Evolutionary conservation across 2,888 invertebrate genomes (phyloP).

Genomic region (Acrobasis consociella): DNA sequence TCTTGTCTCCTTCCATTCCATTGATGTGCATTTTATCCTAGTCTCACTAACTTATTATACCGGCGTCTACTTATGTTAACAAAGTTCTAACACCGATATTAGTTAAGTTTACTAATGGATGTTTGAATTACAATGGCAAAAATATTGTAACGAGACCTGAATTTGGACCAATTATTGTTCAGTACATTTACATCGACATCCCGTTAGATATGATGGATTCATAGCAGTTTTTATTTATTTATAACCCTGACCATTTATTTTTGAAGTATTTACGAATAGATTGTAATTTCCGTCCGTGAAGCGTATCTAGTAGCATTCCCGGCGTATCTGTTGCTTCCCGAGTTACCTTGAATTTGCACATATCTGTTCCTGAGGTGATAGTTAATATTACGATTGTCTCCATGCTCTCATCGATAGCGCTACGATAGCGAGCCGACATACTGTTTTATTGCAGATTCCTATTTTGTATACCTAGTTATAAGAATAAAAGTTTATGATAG

Average conservation of each 20-base stretch:
- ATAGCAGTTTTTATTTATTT: conserved; percentile 22
- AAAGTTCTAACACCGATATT: conserved; percentile 25
- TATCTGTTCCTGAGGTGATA: conserved; percentile 49
- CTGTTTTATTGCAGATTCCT: conserved; percentile 79
- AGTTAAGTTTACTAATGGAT: conserved; percentile 34
- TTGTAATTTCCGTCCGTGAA: conserved; percentile 54
- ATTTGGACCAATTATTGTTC: conserved; percentile 57
- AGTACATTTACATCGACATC: conserved; percentile 11
- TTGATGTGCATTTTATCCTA: conserved; percentile 58
- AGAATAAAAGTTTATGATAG: conserved; percentile 55
- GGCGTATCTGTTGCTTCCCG: conserved; percentile 23
- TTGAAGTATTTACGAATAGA: conserved; percentile 7
- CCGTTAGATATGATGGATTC: conserved; percentile 25
- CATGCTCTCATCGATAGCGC: conserved; percentile 30
- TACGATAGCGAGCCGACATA: conserved; percentile 33
- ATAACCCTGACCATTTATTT: conserved; percentile 24
- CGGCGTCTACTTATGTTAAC: conserved; percentile 17
- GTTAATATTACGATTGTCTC: conserved; percentile 26
- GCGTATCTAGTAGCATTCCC: conserved; percentile 33
- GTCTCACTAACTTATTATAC: conserved; percentile 33
- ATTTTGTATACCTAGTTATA: conserved; percentile 73
- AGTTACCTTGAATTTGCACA: conserved; percentile 36
- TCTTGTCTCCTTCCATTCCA: conserved; percentile 70
- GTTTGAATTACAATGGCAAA: conserved; percentile 56
- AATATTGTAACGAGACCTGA: conserved; percentile 55